Conservation (phyloP, 1,140 invertebrate species). For the Lasioglossum baleicum region DNA sequence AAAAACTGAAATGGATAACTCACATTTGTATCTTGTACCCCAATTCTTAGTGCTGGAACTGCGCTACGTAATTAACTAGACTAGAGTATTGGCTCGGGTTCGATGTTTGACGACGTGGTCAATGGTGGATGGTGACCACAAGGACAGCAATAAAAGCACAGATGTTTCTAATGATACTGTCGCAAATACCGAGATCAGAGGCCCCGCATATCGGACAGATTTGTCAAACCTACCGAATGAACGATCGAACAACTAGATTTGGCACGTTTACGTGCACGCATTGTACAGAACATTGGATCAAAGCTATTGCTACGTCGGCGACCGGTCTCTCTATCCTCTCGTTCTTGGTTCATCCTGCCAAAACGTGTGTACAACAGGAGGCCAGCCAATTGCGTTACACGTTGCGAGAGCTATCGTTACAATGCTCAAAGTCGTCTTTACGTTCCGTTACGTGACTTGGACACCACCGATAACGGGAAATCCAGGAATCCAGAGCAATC, state of each 20-base stretch:
- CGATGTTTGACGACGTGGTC: neutral
- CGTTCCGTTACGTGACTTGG: slow-evolving; percentile 59
- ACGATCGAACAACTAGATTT: slow-evolving; percentile 62
- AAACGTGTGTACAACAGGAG: slow-evolving; percentile 52
- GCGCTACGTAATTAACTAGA: neutral
- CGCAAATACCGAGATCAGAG: neutral
- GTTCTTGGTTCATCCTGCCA: slow-evolving; percentile 57
- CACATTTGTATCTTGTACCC: too few species aligned
- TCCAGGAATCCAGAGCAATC: slow-evolving; percentile 37
- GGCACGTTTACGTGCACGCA: slow-evolving; percentile 55
- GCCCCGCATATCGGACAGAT: slow-evolving; percentile 14
- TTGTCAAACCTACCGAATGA: slow-evolving; percentile 51
- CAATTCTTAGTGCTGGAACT: neutral
- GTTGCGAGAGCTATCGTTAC: slow-evolving; percentile 59
- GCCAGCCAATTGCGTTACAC: slow-evolving; percentile 58
- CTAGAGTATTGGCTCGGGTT: neutral
- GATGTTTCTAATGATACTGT: slow-evolving; percentile 27
- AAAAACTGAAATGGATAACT: too few species aligned
- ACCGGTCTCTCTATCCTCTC: slow-evolving; percentile 41
- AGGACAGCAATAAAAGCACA: slow-evolving; percentile 21
- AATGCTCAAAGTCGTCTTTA: slow-evolving; percentile 61
- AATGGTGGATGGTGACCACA: neutral
- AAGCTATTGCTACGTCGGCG: slow-evolving; percentile 46
- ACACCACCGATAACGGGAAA: slow-evolving; percentile 52
- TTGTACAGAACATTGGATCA: slow-evolving; percentile 55